Evolutionary conservation across 2,797 vertebrate genomes (phyloP).

Genomic region (Ambastaia sidthimunki): DNA sequence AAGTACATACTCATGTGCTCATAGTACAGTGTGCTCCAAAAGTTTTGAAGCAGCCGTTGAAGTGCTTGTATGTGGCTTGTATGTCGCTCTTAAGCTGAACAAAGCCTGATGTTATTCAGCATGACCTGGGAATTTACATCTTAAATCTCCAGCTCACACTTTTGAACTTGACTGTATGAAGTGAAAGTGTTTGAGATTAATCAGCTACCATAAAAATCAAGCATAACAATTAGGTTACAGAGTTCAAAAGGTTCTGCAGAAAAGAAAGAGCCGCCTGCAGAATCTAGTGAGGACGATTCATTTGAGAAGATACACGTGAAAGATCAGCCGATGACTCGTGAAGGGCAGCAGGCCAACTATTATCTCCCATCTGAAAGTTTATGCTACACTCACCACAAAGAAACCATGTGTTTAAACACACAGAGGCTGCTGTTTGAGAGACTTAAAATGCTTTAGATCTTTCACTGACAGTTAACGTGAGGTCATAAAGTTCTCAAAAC

Average conservation of each 20-base stretch:
- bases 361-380: slow-evolving; percentile 14
- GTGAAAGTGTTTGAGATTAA: no score
- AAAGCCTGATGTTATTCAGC: no score
- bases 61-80: no score
- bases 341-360: neutral
- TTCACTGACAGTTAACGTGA: slow-evolving; percentile 31
- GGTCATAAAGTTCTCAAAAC: slow-evolving; percentile 50
- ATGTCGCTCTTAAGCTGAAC: no score
- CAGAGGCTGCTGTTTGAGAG: slow-evolving; percentile 19
- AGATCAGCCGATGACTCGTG: neutral
- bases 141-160: no score
- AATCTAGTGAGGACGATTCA: neutral
- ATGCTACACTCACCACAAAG: neutral
- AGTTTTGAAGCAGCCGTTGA: no score
- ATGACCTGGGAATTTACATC: no score
- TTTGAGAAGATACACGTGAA: neutral
- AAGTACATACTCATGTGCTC: no score
- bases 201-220: no score
- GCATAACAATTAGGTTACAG: neutral
- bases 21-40: no score
- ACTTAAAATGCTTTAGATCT: slow-evolving; percentile 41
- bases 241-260: neutral
- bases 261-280: neutral
- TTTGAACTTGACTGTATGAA: no score
- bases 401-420: slow-evolving; percentile 22